Percentiles rank a stretch among this genome's conserved stretches.
Evolutionary conservation across 2,888 invertebrate species (phyloP).

Genomic region (Amiota minor): DNA sequence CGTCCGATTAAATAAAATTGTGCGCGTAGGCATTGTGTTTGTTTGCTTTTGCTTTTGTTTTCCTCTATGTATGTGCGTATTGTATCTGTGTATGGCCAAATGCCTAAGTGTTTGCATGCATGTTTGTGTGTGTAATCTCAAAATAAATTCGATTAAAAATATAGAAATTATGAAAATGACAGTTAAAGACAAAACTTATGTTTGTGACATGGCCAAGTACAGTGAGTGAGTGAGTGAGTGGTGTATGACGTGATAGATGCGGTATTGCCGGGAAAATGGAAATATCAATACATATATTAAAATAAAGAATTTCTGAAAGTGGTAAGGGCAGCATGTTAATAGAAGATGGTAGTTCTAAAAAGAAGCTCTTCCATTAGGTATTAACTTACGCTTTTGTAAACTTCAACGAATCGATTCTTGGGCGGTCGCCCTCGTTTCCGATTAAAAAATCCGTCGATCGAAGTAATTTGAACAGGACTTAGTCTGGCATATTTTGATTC

Average conservation of each 20-base stretch:
- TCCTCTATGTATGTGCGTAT: slow-evolving; percentile 54
- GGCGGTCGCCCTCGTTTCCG: slow-evolving; percentile 96
- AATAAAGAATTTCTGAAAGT: slow-evolving; percentile 66
- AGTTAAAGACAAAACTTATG: slow-evolving; percentile 63
- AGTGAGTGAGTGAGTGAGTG: not conserved
- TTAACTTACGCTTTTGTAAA: slow-evolving; percentile 87
- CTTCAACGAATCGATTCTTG: slow-evolving; percentile 94
- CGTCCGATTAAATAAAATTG: slow-evolving; percentile 31
- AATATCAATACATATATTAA: slow-evolving; percentile 68
- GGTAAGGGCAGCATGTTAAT: slow-evolving; percentile 3
- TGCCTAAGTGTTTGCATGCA: slow-evolving; percentile 31
- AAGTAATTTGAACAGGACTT: slow-evolving; percentile 75
- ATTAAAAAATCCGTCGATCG: slow-evolving; percentile 92
- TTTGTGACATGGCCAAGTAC: slow-evolving; percentile 26
- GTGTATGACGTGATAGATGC: slow-evolving; percentile 31
- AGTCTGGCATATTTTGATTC: not conserved
- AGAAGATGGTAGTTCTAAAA: not conserved
- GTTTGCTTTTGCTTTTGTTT: not conserved
- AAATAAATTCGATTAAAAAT: slow-evolving; percentile 60
- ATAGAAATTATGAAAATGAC: slow-evolving; percentile 68
- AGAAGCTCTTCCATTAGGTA: not conserved
- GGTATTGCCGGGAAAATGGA: slow-evolving; percentile 56
- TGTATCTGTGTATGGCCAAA: too few relatives aligned
- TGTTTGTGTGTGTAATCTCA: slow-evolving; percentile 34
- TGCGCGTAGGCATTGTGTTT: slow-evolving; percentile 57